These are phyloP conservation scores for Scaptomyza pallida DNA, from an alignment of 1,140 invertebrate species.

Conservation along the genomic window DNA sequence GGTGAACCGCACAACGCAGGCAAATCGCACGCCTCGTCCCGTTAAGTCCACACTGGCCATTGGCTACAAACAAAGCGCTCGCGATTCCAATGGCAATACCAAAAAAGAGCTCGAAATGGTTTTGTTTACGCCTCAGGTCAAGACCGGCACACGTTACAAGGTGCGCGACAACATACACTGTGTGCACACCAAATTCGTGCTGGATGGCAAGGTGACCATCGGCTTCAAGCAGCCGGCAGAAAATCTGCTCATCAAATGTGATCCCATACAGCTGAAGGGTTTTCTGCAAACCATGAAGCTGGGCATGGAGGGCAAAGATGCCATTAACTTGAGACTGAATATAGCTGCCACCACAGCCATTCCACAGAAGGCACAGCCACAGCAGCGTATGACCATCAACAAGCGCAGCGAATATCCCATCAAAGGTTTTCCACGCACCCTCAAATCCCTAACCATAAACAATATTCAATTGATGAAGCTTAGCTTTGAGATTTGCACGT, in stretches of 20 bases:
- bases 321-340: constrained; percentile 85
- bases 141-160: constrained; percentile 88
- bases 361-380: constrained; percentile 81
- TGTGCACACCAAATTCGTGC: constrained; percentile 88
- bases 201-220: constrained; percentile 90
- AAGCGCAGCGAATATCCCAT: constrained; percentile 87
- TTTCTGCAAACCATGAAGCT: constrained; percentile 88
- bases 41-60: constrained; percentile 87
- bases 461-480: constrained; percentile 87
- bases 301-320: constrained; percentile 86
- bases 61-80: constrained; percentile 85
- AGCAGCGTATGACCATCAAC: constrained; percentile 86
- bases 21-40: constrained; percentile 84
- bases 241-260: constrained; percentile 88
- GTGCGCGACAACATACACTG: constrained; percentile 87
- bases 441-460: constrained; percentile 83
- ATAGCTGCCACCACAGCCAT: constrained; percentile 85
- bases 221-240: constrained; percentile 88
- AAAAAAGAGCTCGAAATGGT: constrained; percentile 86
- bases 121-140: constrained; percentile 87
- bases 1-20: constrained; percentile 85
- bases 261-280: constrained; percentile 88
- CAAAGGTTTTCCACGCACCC: constrained; percentile 87
- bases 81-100: constrained; percentile 59
- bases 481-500: constrained; percentile 87